Evolutionary conservation across 1,140 invertebrate species (phyloP).

Genomic region (Dufourea novaeangliae): DNA sequence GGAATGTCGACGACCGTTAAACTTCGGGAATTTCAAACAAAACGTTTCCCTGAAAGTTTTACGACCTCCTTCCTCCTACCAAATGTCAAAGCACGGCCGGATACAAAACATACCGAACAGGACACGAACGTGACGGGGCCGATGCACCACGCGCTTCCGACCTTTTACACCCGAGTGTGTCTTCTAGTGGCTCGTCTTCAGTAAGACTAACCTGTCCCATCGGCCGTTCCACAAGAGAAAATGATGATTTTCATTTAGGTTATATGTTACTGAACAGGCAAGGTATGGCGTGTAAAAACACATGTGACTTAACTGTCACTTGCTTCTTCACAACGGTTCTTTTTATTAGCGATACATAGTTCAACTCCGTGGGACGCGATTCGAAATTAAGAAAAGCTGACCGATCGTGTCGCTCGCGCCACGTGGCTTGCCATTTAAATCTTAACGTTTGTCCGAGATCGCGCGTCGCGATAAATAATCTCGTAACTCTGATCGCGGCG

Average conservation of each 20-base stretch:
- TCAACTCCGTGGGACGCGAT: not conserved
- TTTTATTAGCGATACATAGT: slow-evolving; percentile 2
- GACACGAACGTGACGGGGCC: slow-evolving; percentile 3
- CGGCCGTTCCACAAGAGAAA: not conserved
- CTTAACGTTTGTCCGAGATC: slow-evolving; percentile 55
- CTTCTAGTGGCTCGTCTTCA: not conserved
- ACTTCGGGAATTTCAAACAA: slow-evolving; percentile 31
- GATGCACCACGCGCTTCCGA: slow-evolving; percentile 2
- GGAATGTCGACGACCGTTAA: slow-evolving; percentile 33
- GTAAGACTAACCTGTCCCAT: not conserved
- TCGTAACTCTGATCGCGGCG: slow-evolving; percentile 30
- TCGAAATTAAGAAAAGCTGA: slow-evolving; percentile 50
- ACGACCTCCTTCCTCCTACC: slow-evolving; percentile 32
- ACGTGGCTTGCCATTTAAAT: slow-evolving; percentile 64
- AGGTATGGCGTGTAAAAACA: no score
- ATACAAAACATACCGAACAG: slow-evolving; percentile 15
- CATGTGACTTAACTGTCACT: no score
- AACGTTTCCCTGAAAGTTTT: slow-evolving; percentile 31
- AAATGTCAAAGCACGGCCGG: slow-evolving; percentile 35
- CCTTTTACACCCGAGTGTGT: not conserved
- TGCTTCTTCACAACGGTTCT: not conserved
- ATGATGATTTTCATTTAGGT: no score
- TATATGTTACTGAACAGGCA: no score
- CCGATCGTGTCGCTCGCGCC: slow-evolving; percentile 20
- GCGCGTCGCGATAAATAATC: slow-evolving; percentile 53